Evolutionary conservation across 2,888 invertebrate genomes (phyloP).

Genomic region (Eustalomyia histrio): DNA sequence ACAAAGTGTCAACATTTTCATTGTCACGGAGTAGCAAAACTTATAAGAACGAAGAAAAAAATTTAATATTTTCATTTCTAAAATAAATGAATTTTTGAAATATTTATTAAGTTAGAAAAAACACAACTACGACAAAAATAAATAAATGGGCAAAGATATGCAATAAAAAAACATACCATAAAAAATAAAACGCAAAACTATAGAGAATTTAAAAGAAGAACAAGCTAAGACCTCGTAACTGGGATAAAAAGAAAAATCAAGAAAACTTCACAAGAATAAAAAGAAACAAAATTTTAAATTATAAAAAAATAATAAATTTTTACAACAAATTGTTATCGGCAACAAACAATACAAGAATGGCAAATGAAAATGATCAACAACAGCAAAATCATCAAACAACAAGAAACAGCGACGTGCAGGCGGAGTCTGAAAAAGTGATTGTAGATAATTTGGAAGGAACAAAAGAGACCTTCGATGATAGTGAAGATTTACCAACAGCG

Average conservation of each 20-base stretch:
- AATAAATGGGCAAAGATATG: background rate
- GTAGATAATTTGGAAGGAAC: conserved; percentile 32
- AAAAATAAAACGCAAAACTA: background rate
- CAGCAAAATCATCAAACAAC: conserved; percentile 63
- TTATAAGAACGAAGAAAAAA: conserved; percentile 20
- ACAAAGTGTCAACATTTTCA: conserved; percentile 60
- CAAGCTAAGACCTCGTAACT: conserved; percentile 46
- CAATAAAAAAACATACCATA: background rate
- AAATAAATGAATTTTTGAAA: conserved; percentile 26
- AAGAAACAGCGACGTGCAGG: conserved; percentile 61
- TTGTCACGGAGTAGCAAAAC: conserved; percentile 48
- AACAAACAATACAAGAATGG: conserved; percentile 69
- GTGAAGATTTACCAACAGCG: conserved; percentile 8
- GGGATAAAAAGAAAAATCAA: conserved; percentile 32
- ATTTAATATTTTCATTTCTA: conserved; percentile 13
- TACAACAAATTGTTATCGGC: conserved; percentile 50
- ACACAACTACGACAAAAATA: background rate
- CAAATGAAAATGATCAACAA: conserved; percentile 76
- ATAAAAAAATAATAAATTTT: conserved; percentile 52
- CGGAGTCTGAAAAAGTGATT: conserved; percentile 27
- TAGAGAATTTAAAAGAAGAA: conserved; percentile 37
- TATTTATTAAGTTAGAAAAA: conserved; percentile 16
- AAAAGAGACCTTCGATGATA: conserved; percentile 18
- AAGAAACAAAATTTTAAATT: conserved; percentile 36
- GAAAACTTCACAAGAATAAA: conserved; percentile 4